Base-by-base conservation (phyloP, 1,140 invertebrate species). In the Choristoneura fumiferana region DNA sequence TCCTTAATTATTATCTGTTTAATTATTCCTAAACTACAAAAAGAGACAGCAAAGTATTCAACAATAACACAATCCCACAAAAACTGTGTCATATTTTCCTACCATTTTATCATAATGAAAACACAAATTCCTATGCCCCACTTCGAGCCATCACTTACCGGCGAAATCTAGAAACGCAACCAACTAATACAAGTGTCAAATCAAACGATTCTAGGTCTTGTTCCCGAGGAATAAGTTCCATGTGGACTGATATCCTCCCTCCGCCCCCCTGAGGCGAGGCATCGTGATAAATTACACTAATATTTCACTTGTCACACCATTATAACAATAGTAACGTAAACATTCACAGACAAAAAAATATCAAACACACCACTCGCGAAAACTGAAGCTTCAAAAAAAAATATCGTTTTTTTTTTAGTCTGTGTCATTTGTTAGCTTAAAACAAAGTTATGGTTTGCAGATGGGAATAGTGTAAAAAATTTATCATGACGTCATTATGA, bases 201-300 rank as follows among this genome's bases (percentile, higher is more conserved):
- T 12, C 14, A 49, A 33, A 22, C 17, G 9, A 49, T 22, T 12
- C 18, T 13, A 10, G 6, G 22, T 17, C 8, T 29, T 29, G 22
- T 12, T 5, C 0, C 5, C 10, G 12, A 12, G 18, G 12, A 2
- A 29, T 12, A 33, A 49, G 18, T 15, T 33, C 2, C n/a, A 33
- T 12, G 43, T 12, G 1, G 14, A 49, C 43, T 14, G 43, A 29
- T 29, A 29, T 6, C 6, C 6, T 6, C 22, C 22, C 6, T 29
- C 22, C 22, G 22, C 43, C 43, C 22, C 43, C 43, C 22, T 22
- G 18, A n/a, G 43, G 43, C n/a, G 43, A 49, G 43, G 43, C 43
- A 49, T 49, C 43, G 14, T 49, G 43, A 49, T 49, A 49, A 49
- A 49, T 49, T 49, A 49, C 43, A 49, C 43, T 18, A 49, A 49